Conservation (phyloP, 2,797 vertebrate genomes). For the Sternotherus odoratus region DNA sequence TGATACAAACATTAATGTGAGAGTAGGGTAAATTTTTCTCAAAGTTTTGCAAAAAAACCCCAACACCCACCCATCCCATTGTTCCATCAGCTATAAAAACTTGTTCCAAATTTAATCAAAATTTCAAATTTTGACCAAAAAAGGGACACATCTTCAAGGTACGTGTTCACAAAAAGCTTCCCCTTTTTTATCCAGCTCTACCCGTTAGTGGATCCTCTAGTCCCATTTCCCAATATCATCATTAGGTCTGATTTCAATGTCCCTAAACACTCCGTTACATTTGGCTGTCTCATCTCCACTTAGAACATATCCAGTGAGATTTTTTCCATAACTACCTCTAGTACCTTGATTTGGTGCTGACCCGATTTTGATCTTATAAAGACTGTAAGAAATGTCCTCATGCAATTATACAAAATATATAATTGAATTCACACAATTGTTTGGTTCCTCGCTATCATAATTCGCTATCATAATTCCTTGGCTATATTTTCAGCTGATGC, state of each 20-base stretch:
- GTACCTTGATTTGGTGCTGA: background rate
- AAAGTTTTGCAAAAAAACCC: background rate
- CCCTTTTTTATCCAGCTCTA: background rate
- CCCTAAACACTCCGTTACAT: background rate
- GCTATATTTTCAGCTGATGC: background rate
- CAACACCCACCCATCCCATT: background rate
- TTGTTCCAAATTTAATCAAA: constrained; percentile 5
- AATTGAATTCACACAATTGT: background rate
- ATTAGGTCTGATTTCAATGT: background rate
- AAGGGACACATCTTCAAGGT: background rate
- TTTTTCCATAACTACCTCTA: background rate
- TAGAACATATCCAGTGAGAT: background rate
- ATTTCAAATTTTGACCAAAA: background rate
- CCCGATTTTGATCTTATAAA: background rate
- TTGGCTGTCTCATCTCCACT: background rate
- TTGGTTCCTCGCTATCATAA: background rate
- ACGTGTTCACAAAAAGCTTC: rapidly evolving
- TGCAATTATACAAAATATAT: background rate
- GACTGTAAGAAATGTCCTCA: background rate
- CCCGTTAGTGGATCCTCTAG: background rate
- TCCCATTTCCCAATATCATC: background rate
- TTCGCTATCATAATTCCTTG: background rate
- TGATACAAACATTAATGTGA: background rate
- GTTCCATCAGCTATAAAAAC: background rate
- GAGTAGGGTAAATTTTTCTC: background rate